phyloP scores from a whole-genome alignment of 1,140 invertebrate species.

The Chrysopa pallens region DNA sequence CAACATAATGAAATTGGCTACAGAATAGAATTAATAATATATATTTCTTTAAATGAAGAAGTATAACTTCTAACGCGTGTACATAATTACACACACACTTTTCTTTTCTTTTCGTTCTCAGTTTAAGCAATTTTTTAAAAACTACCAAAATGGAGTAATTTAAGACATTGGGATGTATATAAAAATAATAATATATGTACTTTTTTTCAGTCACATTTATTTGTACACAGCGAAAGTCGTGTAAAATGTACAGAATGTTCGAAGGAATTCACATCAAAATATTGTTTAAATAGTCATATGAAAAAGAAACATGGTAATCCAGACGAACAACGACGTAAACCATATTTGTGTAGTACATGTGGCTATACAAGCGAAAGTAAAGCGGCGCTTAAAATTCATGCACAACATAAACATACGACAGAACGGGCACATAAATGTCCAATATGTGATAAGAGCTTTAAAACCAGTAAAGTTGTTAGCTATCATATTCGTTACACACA shows the following conservation, averaged over 20 bases:
- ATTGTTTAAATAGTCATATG: neutral
- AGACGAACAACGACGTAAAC: neutral
- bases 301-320: neutral
- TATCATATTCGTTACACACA: neutral
- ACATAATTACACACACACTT: too few relatives aligned
- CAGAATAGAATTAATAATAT: neutral
- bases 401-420: slow-evolving; percentile 55
- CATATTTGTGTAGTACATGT: neutral
- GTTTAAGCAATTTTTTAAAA: too few relatives aligned
- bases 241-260: neutral
- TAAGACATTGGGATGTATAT: too few relatives aligned
- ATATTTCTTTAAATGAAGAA: too few relatives aligned
- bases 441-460: slow-evolving; percentile 28
- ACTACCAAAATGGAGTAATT: too few relatives aligned
- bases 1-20: too few relatives aligned
- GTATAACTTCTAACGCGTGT: too few relatives aligned
- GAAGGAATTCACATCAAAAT: neutral
- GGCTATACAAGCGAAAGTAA: neutral
- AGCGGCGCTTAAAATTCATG: slow-evolving; percentile 43
- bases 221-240: too few relatives aligned
- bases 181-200: too few relatives aligned
- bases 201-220: too few relatives aligned
- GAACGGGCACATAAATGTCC: slow-evolving; percentile 52
- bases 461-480: neutral
- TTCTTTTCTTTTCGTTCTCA: too few relatives aligned